phyloP scores from a whole-genome alignment of 2,888 invertebrate species.

The Melitaea athalia region DNA sequence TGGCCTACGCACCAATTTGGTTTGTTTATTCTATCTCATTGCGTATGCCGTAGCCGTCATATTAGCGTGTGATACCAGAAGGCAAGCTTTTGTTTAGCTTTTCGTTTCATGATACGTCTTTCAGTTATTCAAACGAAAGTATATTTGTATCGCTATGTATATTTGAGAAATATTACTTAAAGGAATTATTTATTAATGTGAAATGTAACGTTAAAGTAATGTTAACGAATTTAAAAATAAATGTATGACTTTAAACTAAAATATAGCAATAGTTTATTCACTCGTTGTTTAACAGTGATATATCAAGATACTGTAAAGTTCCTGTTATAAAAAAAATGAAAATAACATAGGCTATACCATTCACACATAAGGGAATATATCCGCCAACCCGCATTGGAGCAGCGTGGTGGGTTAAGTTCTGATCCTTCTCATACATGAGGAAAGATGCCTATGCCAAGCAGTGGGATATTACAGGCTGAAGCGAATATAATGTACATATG shows the following conservation, averaged over 20 bases:
- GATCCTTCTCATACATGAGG: too few species aligned
- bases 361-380: too few species aligned
- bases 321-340: not conserved
- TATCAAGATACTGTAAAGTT: not conserved
- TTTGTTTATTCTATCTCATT: constrained; percentile 62
- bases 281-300: too few species aligned
- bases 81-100: constrained; percentile 58
- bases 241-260: too few species aligned
- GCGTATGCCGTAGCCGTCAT: constrained; percentile 44
- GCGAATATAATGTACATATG: too few species aligned
- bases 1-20: constrained; percentile 51
- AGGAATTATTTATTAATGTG: not conserved
- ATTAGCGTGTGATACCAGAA: constrained; percentile 53
- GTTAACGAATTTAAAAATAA: not conserved
- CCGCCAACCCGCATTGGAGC: too few species aligned
- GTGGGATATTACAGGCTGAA: too few species aligned
- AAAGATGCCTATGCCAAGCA: too few species aligned
- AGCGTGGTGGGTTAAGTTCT: too few species aligned
- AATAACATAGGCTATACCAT: too few species aligned
- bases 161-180: not conserved
- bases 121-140: constrained; percentile 12
- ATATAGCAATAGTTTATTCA: too few species aligned
- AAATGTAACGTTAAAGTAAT: not conserved
- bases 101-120: constrained; percentile 30
- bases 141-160: not conserved